A percentile compares a stretch with the other conserved stretches of the same genome.
Evolutionary conservation across 2,888 invertebrate species (phyloP).

Genomic region (Artemia sinica): DNA sequence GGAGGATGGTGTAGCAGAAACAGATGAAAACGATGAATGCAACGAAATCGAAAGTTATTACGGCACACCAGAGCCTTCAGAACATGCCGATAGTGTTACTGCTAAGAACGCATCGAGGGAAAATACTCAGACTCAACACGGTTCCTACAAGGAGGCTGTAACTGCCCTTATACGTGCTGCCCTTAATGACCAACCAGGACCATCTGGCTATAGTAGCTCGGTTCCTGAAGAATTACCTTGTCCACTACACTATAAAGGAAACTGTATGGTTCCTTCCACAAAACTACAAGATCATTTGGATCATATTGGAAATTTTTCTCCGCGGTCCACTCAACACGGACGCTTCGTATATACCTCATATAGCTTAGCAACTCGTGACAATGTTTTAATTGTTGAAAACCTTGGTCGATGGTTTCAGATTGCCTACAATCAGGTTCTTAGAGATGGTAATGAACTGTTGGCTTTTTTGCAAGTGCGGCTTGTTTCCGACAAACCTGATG

Average conservation of each 20-base stretch:
- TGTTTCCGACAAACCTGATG: not conserved
- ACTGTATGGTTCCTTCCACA: not conserved
- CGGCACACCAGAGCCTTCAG: not conserved
- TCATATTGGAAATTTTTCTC: not conserved
- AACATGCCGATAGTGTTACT: not conserved
- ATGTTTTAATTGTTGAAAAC: slow-evolving; percentile 11
- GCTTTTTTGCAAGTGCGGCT: slow-evolving; percentile 8
- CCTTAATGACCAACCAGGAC: not conserved
- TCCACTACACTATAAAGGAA: not conserved
- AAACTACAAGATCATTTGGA: not conserved
- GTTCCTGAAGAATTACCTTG: not conserved
- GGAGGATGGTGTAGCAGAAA: not conserved
- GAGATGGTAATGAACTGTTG: not conserved
- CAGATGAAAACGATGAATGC: not conserved
- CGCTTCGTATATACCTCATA: not conserved
- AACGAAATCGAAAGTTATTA: not conserved
- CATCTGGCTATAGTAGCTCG: not conserved
- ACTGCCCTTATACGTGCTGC: no score
- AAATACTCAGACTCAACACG: not conserved
- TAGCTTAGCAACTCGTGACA: not conserved
- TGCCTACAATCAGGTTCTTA: not conserved
- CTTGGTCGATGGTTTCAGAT: slow-evolving; percentile 1
- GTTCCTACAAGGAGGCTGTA: not conserved
- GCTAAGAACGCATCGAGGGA: not conserved
- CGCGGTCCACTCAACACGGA: not conserved